Percentiles rank a stretch among this genome's conserved stretches.
Evolutionary conservation across 1,140 invertebrate species (phyloP).

Genomic region (Trichonephila clavata): DNA sequence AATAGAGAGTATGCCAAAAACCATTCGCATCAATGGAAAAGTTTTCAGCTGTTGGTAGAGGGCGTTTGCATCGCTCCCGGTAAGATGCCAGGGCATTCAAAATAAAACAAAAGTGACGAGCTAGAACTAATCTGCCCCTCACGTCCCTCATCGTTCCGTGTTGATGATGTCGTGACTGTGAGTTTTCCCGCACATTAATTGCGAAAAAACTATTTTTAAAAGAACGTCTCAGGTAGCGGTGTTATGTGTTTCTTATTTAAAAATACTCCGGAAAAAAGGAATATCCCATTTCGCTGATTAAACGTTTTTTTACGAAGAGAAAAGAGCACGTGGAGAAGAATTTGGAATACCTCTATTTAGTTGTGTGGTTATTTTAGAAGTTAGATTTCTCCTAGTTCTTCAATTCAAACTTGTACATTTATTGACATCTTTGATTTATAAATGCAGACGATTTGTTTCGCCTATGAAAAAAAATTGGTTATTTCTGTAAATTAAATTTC

Average conservation of each 20-base stretch:
- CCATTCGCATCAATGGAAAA: neutral
- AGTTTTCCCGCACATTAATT: no score
- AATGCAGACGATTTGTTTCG: no score
- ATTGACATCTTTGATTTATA: no score
- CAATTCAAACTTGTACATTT: no score
- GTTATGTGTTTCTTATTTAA: no score
- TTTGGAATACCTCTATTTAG: neutral
- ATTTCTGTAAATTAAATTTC: neutral
- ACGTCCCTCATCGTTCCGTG: neutral
- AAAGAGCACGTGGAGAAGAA: neutral
- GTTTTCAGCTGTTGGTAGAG: neutral
- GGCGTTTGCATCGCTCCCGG: neutral
- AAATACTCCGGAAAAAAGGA: no score
- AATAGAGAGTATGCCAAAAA: neutral
- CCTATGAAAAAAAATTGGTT: no score
- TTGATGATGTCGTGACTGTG: neutral
- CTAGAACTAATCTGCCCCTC: constrained; percentile 19
- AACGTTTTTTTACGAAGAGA: neutral
- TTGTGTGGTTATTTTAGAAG: neutral
- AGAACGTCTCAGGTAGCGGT: no score
- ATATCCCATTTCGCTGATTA: no score
- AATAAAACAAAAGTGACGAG: neutral
- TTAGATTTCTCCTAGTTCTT: no score
- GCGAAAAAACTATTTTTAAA: no score
- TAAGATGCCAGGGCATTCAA: constrained; percentile 3